Base-by-base conservation (phyloP, 2,113 vertebrate genomes). In the Tragelaphus scriptus region DNA sequence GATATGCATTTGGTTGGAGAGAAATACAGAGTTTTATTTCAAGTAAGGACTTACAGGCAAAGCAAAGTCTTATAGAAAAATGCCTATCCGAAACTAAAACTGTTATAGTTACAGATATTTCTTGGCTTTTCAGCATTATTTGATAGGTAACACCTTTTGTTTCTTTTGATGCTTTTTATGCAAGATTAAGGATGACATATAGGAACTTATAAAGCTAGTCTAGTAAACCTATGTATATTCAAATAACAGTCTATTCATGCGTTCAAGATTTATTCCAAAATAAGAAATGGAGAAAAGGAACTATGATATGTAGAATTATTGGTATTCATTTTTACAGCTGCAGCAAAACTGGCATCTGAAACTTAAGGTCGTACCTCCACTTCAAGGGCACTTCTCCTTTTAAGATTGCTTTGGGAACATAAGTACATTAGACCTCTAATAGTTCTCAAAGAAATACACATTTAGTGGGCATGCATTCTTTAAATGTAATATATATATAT, bases 241-340 rank as follows among this genome's bases (percentile, higher is more conserved):
- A 96, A 97, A 95, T 98, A 97, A 96, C 97, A 98, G 79, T 79
- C 94, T 98, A 95, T 96, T 98, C 75, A 97, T 96, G 88, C 98
- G 96, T 97, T 98, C 82, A 98, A 98, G 97, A 97, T 17, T 84
- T 96, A 91, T 97, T 88, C 93, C 97, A 97, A 98, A 98, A 96
- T 98, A 98, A 98, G 97, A 97, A 98, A 94, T 98, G 88, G 95
- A 98, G 32, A 98, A 95, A 92, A 87, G 94, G 93, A 98, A 96
- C 58, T 21, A 14, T 90, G 75, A 88, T 90, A 80, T 98, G 3
- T 63, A 9, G 32, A 77, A 6, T 47, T 97, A 90, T 85, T 87
- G 47, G 68, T 90, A 97, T 97, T 97, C 88, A 79, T 98, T 92
- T 98, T 96, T 95, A 98, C 56, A 98, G 92, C 94, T 97, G 40